Evolutionary conservation across 2,797 vertebrate species (phyloP).

Genomic region (Gorsachius magnificus): DNA sequence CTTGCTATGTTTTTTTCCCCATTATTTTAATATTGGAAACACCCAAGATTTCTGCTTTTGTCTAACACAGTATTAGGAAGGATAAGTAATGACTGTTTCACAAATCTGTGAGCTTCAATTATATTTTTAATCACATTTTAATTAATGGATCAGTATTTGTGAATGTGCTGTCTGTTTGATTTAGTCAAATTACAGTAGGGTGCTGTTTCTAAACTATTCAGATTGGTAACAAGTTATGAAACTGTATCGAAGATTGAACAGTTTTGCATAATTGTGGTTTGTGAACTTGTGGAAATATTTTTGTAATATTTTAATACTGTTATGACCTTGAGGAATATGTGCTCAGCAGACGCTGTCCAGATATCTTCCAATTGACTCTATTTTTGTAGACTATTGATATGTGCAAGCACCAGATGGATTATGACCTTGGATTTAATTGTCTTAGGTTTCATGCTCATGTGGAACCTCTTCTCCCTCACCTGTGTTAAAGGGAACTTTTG

Average conservation of each 20-base stretch:
- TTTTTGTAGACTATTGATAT: not conserved
- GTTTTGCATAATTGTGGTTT: not conserved
- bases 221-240: not conserved
- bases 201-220: not conserved
- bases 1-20: not conserved
- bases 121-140: not conserved
- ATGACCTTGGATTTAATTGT: not conserved
- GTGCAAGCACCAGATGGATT: not conserved
- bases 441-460: not conserved
- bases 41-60: not conserved
- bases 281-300: not conserved
- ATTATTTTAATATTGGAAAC: not conserved
- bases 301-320: no score
- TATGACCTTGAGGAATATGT: not conserved
- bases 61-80: not conserved
- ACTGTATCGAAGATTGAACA: not conserved
- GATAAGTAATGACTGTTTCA: not conserved
- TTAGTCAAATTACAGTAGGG: not conserved
- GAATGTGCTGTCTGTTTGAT: not conserved
- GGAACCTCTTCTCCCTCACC: not conserved
- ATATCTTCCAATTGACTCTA: not conserved
- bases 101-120: not conserved
- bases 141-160: not conserved
- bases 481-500: not conserved
- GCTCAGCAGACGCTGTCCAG: not conserved